Percentiles rank a stretch among this genome's conserved stretches.
Evolutionary conservation across 2,888 invertebrate species (phyloP).

Genomic region (Tetrapedia diversipes): DNA sequence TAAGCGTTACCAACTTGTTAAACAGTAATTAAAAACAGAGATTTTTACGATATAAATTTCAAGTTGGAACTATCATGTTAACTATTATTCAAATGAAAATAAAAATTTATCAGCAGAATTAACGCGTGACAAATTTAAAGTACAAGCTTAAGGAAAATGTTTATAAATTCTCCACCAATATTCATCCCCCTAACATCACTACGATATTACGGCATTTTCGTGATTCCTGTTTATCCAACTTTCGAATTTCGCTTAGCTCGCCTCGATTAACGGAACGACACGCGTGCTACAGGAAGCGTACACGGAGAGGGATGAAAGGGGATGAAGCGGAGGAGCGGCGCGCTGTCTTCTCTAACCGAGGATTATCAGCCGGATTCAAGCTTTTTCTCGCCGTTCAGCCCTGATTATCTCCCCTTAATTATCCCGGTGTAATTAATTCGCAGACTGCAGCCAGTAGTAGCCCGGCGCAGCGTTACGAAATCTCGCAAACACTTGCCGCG

Average conservation of each 20-base stretch:
- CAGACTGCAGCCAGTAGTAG: not conserved
- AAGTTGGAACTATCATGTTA: no score
- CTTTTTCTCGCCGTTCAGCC: not conserved
- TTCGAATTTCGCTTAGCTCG: slow-evolving; percentile 11
- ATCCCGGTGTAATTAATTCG: slow-evolving; percentile 15
- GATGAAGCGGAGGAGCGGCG: not conserved
- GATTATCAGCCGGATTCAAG: slow-evolving; percentile 11
- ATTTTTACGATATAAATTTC: no score
- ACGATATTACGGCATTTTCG: not conserved
- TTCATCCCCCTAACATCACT: slow-evolving; percentile 11
- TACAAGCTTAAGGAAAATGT: no score
- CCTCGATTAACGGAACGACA: slow-evolving; percentile 25
- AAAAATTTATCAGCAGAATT: no score
- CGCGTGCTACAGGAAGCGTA: not conserved
- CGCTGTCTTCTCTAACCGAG: not conserved
- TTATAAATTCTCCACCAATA: no score
- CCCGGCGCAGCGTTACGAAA: not conserved
- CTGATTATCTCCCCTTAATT: not conserved
- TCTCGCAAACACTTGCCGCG: not conserved
- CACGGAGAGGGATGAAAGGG: not conserved
- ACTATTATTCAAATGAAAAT: no score
- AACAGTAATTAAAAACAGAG: no score
- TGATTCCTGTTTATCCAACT: slow-evolving; percentile 28
- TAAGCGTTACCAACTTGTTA: no score
- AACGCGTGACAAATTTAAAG: no score